A percentile compares a stretch with the other conserved stretches of the same genome.
These are phyloP conservation scores for Enteromius afrohamiltoni DNA, from an alignment of 2,797 vertebrate species.

Conservation along the genomic window DNA sequence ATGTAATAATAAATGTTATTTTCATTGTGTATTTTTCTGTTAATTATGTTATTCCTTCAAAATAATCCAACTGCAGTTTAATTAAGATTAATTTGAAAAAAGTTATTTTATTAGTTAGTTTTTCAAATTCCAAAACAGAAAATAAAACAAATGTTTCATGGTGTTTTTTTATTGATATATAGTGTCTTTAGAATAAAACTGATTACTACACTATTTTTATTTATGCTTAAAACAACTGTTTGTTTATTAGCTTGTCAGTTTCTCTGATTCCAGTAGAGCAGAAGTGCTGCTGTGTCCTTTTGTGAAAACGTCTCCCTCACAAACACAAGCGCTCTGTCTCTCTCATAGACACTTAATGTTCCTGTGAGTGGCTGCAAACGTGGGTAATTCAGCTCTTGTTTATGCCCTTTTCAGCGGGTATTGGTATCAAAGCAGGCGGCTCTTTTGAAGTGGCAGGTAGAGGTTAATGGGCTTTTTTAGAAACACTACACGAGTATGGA, in stretches of 20 bases:
- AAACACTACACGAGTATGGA: conserved; percentile 63
- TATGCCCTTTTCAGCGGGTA: conserved; percentile 46
- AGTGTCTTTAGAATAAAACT: neutral
- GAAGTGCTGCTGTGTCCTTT: neutral
- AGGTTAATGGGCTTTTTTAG: conserved; percentile 69
- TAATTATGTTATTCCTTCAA: too few species aligned
- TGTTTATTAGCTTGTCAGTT: neutral
- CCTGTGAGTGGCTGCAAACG: conserved; percentile 50
- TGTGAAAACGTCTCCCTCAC: neutral
- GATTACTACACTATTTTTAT: neutral
- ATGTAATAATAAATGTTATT: too few species aligned
- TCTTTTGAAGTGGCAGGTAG: conserved; percentile 66
- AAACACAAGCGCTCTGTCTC: neutral
- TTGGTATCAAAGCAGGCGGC: conserved; percentile 63
- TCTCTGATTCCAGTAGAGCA: neutral
- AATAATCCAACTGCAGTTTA: too few species aligned
- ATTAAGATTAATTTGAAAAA: too few species aligned
- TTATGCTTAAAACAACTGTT: neutral
- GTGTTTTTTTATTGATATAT: neutral
- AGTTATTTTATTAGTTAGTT: too few species aligned
- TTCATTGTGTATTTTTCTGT: too few species aligned
- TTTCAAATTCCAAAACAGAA: neutral
- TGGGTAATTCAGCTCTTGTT: conserved; percentile 45
- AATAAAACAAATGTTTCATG: neutral
- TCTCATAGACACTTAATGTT: conserved; percentile 37